Percentiles rank a stretch among this genome's conserved stretches.
Evolutionary conservation across 92 coral and sea anemone genomes (phyloP).

Genomic region (Muricea muricata): DNA sequence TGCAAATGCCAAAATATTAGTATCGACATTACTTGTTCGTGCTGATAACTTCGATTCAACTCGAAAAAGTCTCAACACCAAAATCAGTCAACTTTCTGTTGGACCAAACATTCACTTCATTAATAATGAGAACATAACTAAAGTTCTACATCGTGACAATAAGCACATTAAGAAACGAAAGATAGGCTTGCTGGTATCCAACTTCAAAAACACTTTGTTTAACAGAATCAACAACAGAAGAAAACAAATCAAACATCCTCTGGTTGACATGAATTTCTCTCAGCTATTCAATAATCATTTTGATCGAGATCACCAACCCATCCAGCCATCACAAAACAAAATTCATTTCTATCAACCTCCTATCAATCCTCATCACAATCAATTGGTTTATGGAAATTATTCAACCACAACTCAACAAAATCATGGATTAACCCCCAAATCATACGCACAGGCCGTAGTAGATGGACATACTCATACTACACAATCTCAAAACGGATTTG

Average conservation of each 20-base stretch:
- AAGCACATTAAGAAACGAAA: constrained; percentile 31
- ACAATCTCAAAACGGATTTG: background rate
- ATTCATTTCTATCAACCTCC: background rate
- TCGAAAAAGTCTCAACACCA: constrained; percentile 3
- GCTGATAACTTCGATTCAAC: background rate
- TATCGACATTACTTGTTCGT: constrained; percentile 42
- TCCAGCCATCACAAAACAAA: background rate
- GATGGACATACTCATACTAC: background rate
- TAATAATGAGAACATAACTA: constrained; percentile 39
- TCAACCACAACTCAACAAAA: background rate
- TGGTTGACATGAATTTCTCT: background rate
- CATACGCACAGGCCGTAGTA: background rate
- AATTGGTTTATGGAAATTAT: background rate
- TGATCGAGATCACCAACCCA: background rate
- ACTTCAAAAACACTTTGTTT: constrained; percentile 36
- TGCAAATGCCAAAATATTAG: constrained; percentile 18
- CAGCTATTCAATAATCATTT: background rate
- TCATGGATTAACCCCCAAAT: background rate
- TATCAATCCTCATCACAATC: background rate
- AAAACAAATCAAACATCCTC: background rate
- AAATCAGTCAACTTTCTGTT: constrained; percentile 4
- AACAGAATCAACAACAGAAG: constrained; percentile 7
- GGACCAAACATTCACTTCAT: constrained; percentile 42
- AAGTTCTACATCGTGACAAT: constrained; percentile 10
- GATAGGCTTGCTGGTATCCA: constrained; percentile 39